These are phyloP conservation scores for Oncorhynchus masou DNA, from an alignment of 2,113 vertebrate genomes.

Conservation along the genomic window DNA sequence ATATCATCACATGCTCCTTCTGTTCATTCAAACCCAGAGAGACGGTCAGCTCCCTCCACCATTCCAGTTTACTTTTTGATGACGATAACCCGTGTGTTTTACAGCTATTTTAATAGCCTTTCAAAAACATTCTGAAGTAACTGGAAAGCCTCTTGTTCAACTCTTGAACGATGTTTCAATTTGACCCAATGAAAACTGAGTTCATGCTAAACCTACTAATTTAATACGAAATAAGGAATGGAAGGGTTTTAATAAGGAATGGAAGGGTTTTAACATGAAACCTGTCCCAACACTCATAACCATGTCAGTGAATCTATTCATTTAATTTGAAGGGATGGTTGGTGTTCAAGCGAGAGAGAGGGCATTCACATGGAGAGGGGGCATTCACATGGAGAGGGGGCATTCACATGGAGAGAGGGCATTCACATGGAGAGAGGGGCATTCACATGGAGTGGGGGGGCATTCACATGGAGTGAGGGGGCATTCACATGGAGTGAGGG, in stretches of 20 bases:
- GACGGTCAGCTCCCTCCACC: conserved; percentile 17
- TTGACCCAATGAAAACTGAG: neutral
- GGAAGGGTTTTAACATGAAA: neutral
- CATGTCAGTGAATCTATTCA: neutral
- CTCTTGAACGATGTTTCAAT: no score
- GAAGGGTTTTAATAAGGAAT: neutral
- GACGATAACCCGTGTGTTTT: neutral
- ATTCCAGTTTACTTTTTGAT: neutral
- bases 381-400: no score
- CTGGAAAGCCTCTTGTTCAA: neutral
- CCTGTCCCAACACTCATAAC: neutral
- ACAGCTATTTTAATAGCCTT: neutral
- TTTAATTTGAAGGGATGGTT: neutral
- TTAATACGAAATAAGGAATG: neutral
- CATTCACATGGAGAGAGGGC: no score
- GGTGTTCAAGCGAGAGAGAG: no score
- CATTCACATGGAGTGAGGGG: no score
- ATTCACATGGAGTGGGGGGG: no score
- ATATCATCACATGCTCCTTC: conserved; percentile 30
- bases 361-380: neutral
- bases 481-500: no score
- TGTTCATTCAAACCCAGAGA: conserved; percentile 1
- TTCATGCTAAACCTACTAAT: neutral
- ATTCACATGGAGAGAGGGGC: no score
- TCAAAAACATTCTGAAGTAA: neutral